Evolutionary conservation across 2,113 vertebrate species (phyloP).

Genomic region (Rhinogobius similis): DNA sequence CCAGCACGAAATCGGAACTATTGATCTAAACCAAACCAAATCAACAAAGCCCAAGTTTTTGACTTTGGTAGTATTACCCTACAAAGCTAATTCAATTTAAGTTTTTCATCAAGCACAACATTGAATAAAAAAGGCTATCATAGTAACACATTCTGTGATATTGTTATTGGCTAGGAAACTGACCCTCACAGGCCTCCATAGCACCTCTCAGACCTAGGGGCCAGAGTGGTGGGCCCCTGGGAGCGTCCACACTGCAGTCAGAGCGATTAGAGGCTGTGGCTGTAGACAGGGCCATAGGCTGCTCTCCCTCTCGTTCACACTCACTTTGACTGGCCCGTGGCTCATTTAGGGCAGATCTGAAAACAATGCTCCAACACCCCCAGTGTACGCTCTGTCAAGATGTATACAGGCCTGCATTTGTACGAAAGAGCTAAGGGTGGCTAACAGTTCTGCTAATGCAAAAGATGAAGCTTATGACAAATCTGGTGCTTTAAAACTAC

Average conservation of each 20-base stretch:
- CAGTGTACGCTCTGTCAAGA: conserved; percentile 3
- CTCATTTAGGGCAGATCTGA: conserved; percentile 42
- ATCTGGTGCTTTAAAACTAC: neutral
- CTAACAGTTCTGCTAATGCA: neutral
- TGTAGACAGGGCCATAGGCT: conserved; percentile 61
- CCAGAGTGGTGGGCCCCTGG: conserved; percentile 52
- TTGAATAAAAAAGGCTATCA: neutral
- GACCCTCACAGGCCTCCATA: conserved; percentile 44
- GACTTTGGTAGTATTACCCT: too few species aligned
- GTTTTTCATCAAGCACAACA: too few species aligned
- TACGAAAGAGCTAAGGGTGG: conserved; percentile 19
- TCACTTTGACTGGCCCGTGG: conserved; percentile 59
- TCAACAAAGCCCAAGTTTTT: too few species aligned
- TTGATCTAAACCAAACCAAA: too few species aligned
- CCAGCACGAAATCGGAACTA: too few species aligned
- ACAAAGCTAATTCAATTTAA: too few species aligned
- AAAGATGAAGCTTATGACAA: neutral
- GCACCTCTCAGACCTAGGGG: conserved; percentile 50
- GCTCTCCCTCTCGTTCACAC: conserved; percentile 60
- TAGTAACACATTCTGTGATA: neutral
- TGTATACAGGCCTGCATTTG: neutral
- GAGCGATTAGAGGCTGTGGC: conserved; percentile 51
- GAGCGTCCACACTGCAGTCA: conserved; percentile 57
- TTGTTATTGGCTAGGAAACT: conserved; percentile 27
- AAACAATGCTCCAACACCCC: conserved; percentile 42